Percentiles rank a stretch among this genome's conserved stretches.
Conservation (phyloP, 2,113 vertebrate genomes). For the Diadophis punctatus region DNA sequence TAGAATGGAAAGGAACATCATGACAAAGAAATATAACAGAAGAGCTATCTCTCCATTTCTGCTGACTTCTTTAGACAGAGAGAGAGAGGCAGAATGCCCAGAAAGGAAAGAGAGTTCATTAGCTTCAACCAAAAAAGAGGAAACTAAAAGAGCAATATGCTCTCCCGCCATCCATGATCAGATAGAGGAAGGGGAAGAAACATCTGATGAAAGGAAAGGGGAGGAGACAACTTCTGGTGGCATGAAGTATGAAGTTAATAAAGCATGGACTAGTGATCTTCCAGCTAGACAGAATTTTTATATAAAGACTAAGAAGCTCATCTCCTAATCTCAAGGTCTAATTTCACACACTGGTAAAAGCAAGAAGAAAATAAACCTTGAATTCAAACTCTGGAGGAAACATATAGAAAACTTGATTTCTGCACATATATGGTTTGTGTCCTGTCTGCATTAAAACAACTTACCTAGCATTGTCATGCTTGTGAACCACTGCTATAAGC, state of each 20-base stretch:
- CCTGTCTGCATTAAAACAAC: background rate
- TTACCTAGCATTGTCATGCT: background rate
- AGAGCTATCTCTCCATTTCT: background rate
- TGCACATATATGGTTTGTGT: background rate
- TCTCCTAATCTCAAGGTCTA: background rate
- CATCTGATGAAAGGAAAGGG: background rate
- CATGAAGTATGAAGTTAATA: background rate
- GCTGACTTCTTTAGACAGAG: background rate
- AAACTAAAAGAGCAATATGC: background rate
- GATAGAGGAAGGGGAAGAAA: background rate
- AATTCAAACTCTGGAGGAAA: background rate
- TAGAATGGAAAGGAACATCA: background rate
- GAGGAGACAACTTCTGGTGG: background rate
- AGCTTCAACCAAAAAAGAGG: background rate
- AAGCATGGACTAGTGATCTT: background rate
- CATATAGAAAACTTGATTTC: background rate
- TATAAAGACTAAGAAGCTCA: background rate
- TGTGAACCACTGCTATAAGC: background rate
- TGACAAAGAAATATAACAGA: background rate
- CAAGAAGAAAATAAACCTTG: background rate
- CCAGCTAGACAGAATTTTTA: background rate
- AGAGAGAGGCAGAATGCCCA: background rate
- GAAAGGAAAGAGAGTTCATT: background rate
- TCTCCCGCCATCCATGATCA: background rate
- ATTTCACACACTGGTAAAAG: background rate